These are phyloP conservation scores for Paracentrotus lividus DNA, from an alignment of 53 echinoderm and acorn worm genomes.

Conservation along the genomic window DNA sequence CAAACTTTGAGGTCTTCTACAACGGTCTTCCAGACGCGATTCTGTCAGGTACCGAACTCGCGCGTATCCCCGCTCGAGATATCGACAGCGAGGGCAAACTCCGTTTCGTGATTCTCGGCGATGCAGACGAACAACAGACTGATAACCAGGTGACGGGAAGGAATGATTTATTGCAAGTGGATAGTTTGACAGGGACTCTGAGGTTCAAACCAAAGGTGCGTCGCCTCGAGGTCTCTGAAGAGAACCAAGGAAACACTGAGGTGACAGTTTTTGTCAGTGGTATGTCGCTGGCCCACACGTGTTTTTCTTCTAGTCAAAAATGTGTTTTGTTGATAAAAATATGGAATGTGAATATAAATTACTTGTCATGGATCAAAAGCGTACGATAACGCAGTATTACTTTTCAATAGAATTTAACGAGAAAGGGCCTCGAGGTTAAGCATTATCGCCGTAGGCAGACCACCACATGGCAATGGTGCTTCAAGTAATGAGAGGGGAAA, in stretches of 20 bases:
- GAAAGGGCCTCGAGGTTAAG: too few relatives aligned
- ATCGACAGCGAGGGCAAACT: conserved; percentile 80
- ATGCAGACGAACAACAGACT: conserved; percentile 40
- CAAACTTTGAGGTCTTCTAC: conserved; percentile 91
- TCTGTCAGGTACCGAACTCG: conserved; percentile 86
- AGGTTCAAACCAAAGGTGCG: conserved; percentile 74
- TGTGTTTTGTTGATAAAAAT: neutral
- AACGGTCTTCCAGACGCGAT: conserved; percentile 80
- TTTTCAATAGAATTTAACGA: too few relatives aligned
- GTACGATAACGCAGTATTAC: too few relatives aligned
- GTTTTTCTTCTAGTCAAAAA: neutral
- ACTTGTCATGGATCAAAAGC: too few relatives aligned
- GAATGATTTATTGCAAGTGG: conserved; percentile 76
- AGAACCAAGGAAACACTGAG: conserved; percentile 75
- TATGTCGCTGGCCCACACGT: conserved; percentile 68
- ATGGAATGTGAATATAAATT: too few relatives aligned
- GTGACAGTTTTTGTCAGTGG: conserved; percentile 90
- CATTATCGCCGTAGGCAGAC: too few relatives aligned
- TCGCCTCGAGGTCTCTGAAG: conserved; percentile 66
- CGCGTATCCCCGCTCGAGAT: conserved; percentile 82
- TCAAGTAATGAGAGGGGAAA: too few relatives aligned
- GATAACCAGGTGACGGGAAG: conserved; percentile 22
- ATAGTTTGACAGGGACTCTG: conserved; percentile 82
- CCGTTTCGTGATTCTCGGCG: conserved; percentile 79
- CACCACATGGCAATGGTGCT: too few relatives aligned